A percentile compares a stretch with the other conserved stretches of the same genome.
Evolutionary conservation across 2,888 invertebrate species (phyloP).

Genomic region (Cremastobaeus sp.): DNA sequence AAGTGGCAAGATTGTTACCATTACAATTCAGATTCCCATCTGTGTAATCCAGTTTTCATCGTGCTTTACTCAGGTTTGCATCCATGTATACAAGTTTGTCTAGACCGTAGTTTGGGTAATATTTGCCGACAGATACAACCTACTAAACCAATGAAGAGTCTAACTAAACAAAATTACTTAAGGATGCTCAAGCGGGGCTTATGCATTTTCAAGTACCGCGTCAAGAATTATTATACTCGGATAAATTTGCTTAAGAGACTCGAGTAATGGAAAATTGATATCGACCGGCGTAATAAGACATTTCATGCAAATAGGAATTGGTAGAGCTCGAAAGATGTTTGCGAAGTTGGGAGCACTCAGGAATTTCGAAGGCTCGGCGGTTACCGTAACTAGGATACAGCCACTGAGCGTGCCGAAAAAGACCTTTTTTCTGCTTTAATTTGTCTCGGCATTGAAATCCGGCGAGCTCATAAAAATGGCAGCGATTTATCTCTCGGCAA

Average conservation of each 20-base stretch:
- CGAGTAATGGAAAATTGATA: conserved; percentile 36
- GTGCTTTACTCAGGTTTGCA: too few relatives aligned
- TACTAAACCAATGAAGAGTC: neutral
- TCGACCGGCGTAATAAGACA: conserved; percentile 37
- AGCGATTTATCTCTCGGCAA: conserved; percentile 8
- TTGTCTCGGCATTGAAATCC: neutral
- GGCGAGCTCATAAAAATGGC: neutral
- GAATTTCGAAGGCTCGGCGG: neutral
- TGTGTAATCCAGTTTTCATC: too few relatives aligned
- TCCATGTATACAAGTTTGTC: too few relatives aligned
- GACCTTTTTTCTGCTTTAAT: neutral
- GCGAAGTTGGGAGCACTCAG: too few relatives aligned
- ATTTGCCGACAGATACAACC: neutral
- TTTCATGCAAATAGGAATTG: conserved; percentile 22
- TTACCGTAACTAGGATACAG: neutral
- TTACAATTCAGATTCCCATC: too few relatives aligned
- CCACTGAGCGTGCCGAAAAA: neutral
- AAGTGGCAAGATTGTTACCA: too few relatives aligned
- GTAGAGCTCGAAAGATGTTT: conserved; percentile 18
- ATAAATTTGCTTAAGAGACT: conserved; percentile 8
- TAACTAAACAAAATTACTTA: neutral
- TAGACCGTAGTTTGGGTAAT: too few relatives aligned
- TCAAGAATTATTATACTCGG: conserved; percentile 19
- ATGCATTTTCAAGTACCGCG: conserved; percentile 9
- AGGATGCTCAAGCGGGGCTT: neutral